phyloP scores from a whole-genome alignment of 2,888 invertebrate genomes.

The Agrotis exclamationis region DNA sequence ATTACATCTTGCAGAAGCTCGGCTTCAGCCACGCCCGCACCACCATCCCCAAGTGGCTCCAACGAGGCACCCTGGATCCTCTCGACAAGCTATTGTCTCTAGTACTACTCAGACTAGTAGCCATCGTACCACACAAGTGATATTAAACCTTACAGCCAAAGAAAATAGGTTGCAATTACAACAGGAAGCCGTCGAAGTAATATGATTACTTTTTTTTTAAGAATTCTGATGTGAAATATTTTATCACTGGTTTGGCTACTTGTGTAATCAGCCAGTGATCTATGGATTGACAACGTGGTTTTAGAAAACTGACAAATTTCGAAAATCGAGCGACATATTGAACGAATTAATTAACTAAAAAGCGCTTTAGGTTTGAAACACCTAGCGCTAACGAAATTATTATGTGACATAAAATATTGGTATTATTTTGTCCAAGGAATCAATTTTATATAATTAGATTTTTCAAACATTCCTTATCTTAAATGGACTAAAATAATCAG shows the following conservation, averaged over 20 bases:
- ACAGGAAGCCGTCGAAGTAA: conserved; percentile 24
- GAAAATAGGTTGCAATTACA: conserved; percentile 29
- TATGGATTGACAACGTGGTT: conserved; percentile 38
- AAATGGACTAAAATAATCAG: conserved; percentile 39
- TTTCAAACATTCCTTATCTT: conserved; percentile 60
- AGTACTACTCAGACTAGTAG: conserved; percentile 94
- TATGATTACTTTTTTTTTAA: conserved; percentile 28
- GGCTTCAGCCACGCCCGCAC: conserved; percentile 99
- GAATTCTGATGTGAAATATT: conserved; percentile 4
- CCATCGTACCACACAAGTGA: conserved; percentile 89
- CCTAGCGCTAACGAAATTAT: conserved; percentile 33
- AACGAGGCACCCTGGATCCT: conserved; percentile 99
- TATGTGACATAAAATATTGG: conserved; percentile 27
- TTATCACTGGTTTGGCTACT: conserved; percentile 7
- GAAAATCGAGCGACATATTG: conserved; percentile 50
- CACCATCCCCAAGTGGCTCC: conserved; percentile 99
- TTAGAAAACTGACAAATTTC: conserved; percentile 54
- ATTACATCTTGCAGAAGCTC: conserved; percentile 99
- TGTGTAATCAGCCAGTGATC: conserved; percentile 14
- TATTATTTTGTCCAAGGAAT: conserved; percentile 34
- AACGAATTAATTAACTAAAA: conserved; percentile 45
- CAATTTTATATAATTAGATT: conserved; percentile 53
- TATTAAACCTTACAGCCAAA: conserved; percentile 23
- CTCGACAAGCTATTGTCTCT: conserved; percentile 97
- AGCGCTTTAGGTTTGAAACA: conserved; percentile 38